Evolutionary conservation across 2,113 vertebrate species (phyloP), one percentile per base, ranked within the genome.

Genomic region (Coracopsis vasa): DNA sequence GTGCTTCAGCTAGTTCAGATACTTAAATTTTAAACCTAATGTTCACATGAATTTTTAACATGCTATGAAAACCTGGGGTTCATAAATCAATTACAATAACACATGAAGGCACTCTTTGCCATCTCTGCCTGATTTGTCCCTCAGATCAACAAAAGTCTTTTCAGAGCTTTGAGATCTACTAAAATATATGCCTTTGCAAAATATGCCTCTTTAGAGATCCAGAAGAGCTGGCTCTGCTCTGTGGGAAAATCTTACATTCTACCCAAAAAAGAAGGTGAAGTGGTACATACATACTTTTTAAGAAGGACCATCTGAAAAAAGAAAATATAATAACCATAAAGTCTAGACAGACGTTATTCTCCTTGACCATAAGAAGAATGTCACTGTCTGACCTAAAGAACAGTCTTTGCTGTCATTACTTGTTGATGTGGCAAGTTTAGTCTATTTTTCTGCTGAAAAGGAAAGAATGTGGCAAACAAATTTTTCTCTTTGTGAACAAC

Each of bases 41-140:
- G 29, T 82, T 82, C 51, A 47, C 16, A 87, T 67, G 60, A 87
- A 79, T 87, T 91, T 96, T 91, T 92, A 91, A 89, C n/a, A 11
- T 69, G 74, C 35, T 29, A 62, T 56, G 78, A 89, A 95, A 78
- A 71, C 58, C 44, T 13, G 12, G 6, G 13, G 10, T 42, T 81
- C 61, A 50, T 90, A 50, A 85, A 87, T 80, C 9, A 75, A 70
- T 95, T 83, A 70, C 65, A 78, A 18, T 11, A 86, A 78, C 1
- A 8, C 19, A 74, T 9, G 27, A 89, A 84, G 69, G 60, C 8
- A 45, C 8, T 62, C 61, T 73, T 89, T 86, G 33, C 31, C 41
- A 91, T 24, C 41, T 80, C 39, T 6, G 4, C 86, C 24, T 29
- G 31, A 88, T 80, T 18, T 12, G 2, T 77, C 67, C 77, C 64